Percentiles rank a stretch among this genome's conserved stretches.
These are phyloP conservation scores for Alosa sapidissima DNA, from an alignment of 2,797 vertebrate genomes.

Conservation along the genomic window DNA sequence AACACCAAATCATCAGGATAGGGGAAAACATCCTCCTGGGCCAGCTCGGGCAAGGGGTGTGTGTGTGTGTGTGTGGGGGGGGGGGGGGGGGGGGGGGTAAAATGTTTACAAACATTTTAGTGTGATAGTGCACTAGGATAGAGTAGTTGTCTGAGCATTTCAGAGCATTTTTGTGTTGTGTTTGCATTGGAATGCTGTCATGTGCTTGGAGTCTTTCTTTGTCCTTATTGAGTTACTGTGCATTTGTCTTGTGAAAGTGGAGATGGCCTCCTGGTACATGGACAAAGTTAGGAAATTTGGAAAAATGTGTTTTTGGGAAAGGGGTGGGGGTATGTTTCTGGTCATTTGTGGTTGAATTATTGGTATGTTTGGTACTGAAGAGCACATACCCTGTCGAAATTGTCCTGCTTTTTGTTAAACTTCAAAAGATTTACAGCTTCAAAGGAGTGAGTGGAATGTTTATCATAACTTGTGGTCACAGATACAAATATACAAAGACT, in stretches of 20 bases:
- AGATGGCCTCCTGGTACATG: background rate
- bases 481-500: constrained; percentile 19
- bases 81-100: background rate
- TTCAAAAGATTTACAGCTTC: constrained; percentile 1
- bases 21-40: constrained; percentile 31
- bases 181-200: background rate
- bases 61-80: background rate
- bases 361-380: background rate
- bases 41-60: background rate
- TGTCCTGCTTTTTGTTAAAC: constrained; percentile 6
- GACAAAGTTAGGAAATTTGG: background rate
- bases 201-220: background rate
- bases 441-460: background rate
- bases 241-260: background rate
- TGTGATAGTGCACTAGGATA: background rate
- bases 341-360: constrained; percentile 1
- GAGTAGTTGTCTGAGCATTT: background rate
- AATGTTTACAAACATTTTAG: background rate
- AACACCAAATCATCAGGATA: background rate
- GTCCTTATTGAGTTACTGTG: background rate
- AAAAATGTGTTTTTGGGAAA: background rate
- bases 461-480: constrained; percentile 4
- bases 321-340: background rate
- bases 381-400: background rate
- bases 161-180: background rate